A percentile compares a stretch with the other conserved stretches of the same genome.
Conservation (phyloP, 1,140 invertebrate species). For the Drosophila trapezifrons region DNA sequence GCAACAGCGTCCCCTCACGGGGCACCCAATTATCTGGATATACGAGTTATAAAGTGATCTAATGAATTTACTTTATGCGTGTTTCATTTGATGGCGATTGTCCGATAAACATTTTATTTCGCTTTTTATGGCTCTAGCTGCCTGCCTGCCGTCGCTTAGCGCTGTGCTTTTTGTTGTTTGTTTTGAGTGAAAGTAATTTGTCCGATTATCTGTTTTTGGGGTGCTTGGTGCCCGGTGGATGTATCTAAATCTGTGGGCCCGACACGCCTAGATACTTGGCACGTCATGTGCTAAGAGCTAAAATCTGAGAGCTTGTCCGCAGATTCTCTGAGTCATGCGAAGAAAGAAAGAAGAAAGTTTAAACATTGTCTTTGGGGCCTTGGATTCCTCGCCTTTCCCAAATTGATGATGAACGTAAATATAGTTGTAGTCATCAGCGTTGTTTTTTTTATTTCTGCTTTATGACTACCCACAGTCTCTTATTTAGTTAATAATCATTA, state of each 20-base stretch:
- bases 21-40: slow-evolving; percentile 56
- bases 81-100: slow-evolving; percentile 51
- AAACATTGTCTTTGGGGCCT: slow-evolving; percentile 38
- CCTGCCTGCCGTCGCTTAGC: background rate
- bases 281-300: slow-evolving; percentile 55
- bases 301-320: slow-evolving; percentile 16
- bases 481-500: slow-evolving; percentile 69
- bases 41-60: slow-evolving; percentile 55
- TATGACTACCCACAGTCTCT: slow-evolving; percentile 31
- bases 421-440: slow-evolving; percentile 55
- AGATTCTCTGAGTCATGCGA: slow-evolving; percentile 59
- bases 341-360: slow-evolving; percentile 57
- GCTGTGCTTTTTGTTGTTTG: slow-evolving; percentile 29
- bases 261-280: slow-evolving; percentile 53
- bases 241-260: slow-evolving; percentile 16
- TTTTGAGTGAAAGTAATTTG: slow-evolving; percentile 76
- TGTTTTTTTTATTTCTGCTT: slow-evolving; percentile 49
- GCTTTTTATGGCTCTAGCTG: slow-evolving; percentile 51
- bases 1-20: slow-evolving; percentile 1
- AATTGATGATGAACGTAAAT: slow-evolving; percentile 28
- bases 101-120: slow-evolving; percentile 66
- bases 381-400: slow-evolving; percentile 22
- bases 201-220: slow-evolving; percentile 43
- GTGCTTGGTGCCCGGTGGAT: background rate
- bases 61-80: slow-evolving; percentile 65